Base-by-base conservation (phyloP, 2,113 vertebrate genomes). In the Rhodinocichla rosea region DNA sequence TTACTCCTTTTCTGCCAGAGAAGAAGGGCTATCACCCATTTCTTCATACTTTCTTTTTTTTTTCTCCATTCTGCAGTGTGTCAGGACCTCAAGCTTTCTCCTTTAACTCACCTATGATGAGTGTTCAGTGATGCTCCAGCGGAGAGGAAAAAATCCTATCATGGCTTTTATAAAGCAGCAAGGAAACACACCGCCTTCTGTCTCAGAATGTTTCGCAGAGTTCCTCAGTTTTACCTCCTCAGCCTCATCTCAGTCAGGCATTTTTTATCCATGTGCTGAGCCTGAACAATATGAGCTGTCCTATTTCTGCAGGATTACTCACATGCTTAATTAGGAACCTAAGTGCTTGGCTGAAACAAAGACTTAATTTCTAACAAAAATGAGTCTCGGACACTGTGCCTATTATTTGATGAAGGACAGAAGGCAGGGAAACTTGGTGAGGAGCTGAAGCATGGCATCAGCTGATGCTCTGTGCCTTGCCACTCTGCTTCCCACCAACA, bases 301-400 rank as follows among this genome's bases (percentile, higher is more conserved):
- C 91, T 83, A 91, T 75, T 95, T 92, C 73, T 84, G 83, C 26
- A 8, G 83, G 60, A 92, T 92, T 93, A 89, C 89, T 93, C 92
- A 87, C 80, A 89, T 40, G 86, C 73, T 91, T 91, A 91, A 94
- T 95, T 95, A 93, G 92, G 75, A 96, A 94, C 75, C 85, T 88
- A 95, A 94, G 80, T 69, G 73, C 80, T 62, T 59, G 52, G 64
- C 65, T 75, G 80, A 94, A 94, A 89, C 53, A 92, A 94, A 76
- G 83, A 88, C 81, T 92, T 91, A 60, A 81, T 95, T 94, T 95
- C 77, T 71, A 55, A 69, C 80, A 84, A 83, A 91, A 94, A 33
- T 21, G 64, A 86, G 64, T 81, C 73, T 89, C 33, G 45, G 83
- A 92, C 76, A 83, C 87, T 89, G 76, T 59, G 68, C 44, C 71